Evolutionary conservation across 2,797 vertebrate genomes (phyloP).

Genomic region (Bovichtus diacanthus): DNA sequence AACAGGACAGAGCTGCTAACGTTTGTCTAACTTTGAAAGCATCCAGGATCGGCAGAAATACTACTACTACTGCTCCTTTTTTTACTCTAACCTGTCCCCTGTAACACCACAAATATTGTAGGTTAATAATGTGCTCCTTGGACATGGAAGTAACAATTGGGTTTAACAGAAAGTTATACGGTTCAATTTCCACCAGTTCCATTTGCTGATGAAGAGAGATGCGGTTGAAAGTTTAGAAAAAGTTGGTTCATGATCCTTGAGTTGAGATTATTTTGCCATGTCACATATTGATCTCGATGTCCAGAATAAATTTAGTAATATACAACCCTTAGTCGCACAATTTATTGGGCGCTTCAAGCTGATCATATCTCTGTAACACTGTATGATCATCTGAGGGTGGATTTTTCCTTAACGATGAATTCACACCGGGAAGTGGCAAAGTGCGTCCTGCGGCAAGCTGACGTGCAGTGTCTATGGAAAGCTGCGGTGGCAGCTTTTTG

Average conservation of each 20-base stretch:
- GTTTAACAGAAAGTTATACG: not conserved
- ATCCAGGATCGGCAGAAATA: not conserved
- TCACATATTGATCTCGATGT: not conserved
- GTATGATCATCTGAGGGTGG: conserved; percentile 18
- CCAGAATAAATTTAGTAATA: not conserved
- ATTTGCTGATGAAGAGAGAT: not conserved
- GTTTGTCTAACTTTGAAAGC: not conserved
- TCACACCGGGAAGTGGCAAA: no score
- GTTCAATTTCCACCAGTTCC: not conserved
- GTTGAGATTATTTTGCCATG: not conserved
- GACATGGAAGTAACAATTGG: no score
- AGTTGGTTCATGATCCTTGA: not conserved
- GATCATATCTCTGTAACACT: not conserved
- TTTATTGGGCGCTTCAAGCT: not conserved
- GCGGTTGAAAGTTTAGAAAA: not conserved
- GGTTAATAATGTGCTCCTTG: no score
- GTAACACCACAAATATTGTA: no score
- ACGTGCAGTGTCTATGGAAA: no score
- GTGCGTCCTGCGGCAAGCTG: no score
- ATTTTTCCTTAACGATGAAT: conserved; percentile 51
- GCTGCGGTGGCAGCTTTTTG: no score
- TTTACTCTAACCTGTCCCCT: no score
- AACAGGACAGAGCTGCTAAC: no score
- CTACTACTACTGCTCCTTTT: no score
- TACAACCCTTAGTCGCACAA: not conserved